Base-by-base conservation (phyloP, 2,113 vertebrate genomes). In the Phyllopteryx taeniolatus region DNA sequence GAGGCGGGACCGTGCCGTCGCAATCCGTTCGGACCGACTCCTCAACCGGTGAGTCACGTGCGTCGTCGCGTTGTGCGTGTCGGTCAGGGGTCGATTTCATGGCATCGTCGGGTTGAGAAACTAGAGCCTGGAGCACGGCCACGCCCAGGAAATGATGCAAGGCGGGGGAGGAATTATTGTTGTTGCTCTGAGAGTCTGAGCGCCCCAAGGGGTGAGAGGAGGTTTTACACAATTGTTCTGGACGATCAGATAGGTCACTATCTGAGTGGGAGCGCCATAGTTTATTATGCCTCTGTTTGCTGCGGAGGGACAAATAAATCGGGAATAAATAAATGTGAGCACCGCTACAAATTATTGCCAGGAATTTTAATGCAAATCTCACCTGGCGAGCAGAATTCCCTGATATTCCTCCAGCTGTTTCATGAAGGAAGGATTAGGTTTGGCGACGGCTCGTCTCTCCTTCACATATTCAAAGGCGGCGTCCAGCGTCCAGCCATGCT, bases 401-500 rank as follows among this genome's bases (percentile, higher is more conserved):
- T 99, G 97, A 89, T 99, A 99, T 51, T 99, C 98, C 87, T 98
- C 98, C 83, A 99, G 94, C 91, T 99, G 98, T 74, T 95, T 90
- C 97, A 99, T 99, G 77, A 99, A 99, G 83, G 96, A 95, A 47
- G 96, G 95, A 87, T 99, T 99, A 35, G 98, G 97, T 76, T 99
- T 98, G 90, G 97, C 96, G 88, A 99, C 94, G 0, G 94, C 87
- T 12, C 98, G 95, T 17, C 92, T 94, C 4, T 98, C 95, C 79
- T 99, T 99, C n/a, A 99, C 98, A 0, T 96, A 95, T 74, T 96
- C 93, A 2, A 96, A 97, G 3, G 98, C 98, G 2, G 91, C 92
- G 79, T 96, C 96, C 88, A 99, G 93, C 83, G 96, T 94, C 98
- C 98, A 99, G 92, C 96, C 96, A 0, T 98, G 98, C 33, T 99